Percentiles rank a stretch among this genome's conserved stretches.
Evolutionary conservation across 2,113 vertebrate species (phyloP).

Genomic region (Sinocyclocheilus maitianheensis): DNA sequence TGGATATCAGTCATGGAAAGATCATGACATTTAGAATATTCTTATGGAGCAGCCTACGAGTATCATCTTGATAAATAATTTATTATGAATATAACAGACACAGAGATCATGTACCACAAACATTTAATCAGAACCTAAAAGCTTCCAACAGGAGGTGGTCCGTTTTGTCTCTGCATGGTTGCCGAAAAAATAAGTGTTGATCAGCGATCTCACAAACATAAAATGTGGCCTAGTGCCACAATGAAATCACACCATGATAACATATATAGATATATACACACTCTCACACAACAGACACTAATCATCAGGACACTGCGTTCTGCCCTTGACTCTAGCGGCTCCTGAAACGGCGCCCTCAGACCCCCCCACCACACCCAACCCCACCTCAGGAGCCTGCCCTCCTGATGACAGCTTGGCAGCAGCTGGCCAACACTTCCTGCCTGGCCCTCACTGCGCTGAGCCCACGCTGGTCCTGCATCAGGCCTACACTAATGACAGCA

Average conservation of each 20-base stretch:
- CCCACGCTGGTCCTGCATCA: constrained; percentile 38
- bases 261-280: constrained; percentile 13
- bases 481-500: constrained; percentile 64
- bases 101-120: background rate
- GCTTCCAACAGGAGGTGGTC: constrained; percentile 14
- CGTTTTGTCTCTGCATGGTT: constrained; percentile 15
- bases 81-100: background rate
- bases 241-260: constrained; percentile 9
- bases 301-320: constrained; percentile 62
- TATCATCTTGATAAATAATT: constrained; percentile 33
- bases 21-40: constrained; percentile 45
- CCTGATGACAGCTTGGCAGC: constrained; percentile 68
- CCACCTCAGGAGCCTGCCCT: constrained; percentile 61
- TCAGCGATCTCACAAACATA: constrained; percentile 58
- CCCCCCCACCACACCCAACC: constrained; percentile 58
- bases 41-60: background rate
- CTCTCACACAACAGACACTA: constrained; percentile 47
- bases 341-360: constrained; percentile 59
- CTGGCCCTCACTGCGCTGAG: constrained; percentile 48
- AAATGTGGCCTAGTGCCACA: constrained; percentile 26
- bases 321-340: constrained; percentile 72
- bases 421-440: constrained; percentile 54
- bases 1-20: constrained; percentile 46
- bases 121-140: constrained; percentile 3
- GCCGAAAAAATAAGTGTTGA: constrained; percentile 68